A percentile compares a stretch with the other conserved stretches of the same genome.
phyloP scores from a whole-genome alignment of 1,140 invertebrate species.

The Plutomurus gul region DNA sequence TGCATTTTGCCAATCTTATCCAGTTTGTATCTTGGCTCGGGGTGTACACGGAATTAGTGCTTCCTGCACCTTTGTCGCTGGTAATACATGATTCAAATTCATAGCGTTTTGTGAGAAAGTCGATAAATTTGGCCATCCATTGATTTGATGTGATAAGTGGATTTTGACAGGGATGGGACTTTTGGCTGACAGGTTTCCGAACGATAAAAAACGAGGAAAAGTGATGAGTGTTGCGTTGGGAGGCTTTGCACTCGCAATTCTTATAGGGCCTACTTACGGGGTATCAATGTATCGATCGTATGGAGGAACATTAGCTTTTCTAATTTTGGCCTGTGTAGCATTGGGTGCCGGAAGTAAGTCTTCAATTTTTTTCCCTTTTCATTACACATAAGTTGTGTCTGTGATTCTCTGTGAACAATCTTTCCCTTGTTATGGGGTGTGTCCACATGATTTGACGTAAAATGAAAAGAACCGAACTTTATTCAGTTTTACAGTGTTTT shows the following conservation, averaged over 20 bases:
- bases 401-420: slow-evolving; percentile 26
- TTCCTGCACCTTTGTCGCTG: slow-evolving; percentile 94
- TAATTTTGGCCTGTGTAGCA: slow-evolving; percentile 89
- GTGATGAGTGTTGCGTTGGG: slow-evolving; percentile 97
- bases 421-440: too few relatives aligned
- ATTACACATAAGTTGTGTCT: background rate
- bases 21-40: slow-evolving; percentile 87
- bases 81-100: slow-evolving; percentile 61
- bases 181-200: slow-evolving; percentile 91
- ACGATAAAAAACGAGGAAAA: slow-evolving; percentile 93
- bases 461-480: slow-evolving; percentile 29
- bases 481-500: slow-evolving; percentile 84
- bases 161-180: slow-evolving; percentile 85
- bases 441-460: background rate
- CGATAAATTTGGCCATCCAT: background rate
- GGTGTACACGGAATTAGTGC: slow-evolving; percentile 95
- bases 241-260: slow-evolving; percentile 91
- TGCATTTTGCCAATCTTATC: slow-evolving; percentile 90
- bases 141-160: background rate
- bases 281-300: slow-evolving; percentile 98
- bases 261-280: slow-evolving; percentile 94
- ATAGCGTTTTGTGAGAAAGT: background rate
- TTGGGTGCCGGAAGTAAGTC: slow-evolving; percentile 89
- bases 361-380: background rate
- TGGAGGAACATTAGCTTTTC: slow-evolving; percentile 93